Percentiles rank a stretch among this genome's conserved stretches.
Conservation (phyloP, 2,797 vertebrate species). For the Poeciliopsis gracilis region DNA sequence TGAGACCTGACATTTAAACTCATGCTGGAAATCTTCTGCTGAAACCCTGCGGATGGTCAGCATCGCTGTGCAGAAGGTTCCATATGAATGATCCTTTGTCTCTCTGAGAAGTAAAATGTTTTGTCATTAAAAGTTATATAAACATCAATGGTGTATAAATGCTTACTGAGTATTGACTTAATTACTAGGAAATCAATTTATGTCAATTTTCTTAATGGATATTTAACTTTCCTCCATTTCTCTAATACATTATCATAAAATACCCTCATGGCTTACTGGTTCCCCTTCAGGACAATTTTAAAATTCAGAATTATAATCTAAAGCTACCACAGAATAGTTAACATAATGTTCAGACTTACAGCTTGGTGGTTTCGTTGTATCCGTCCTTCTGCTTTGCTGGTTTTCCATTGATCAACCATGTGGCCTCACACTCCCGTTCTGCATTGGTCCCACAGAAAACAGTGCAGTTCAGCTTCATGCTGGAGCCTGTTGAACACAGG, state of each 20-base stretch:
- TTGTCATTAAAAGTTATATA: slow-evolving; percentile 3
- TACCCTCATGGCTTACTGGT: too few species aligned
- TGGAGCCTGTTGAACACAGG: slow-evolving; percentile 56
- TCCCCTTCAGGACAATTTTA: neutral
- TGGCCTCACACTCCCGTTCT: accelerated
- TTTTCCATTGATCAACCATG: slow-evolving; percentile 53
- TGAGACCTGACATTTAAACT: slow-evolving; percentile 56
- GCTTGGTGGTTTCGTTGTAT: neutral
- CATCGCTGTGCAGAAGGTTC: slow-evolving; percentile 33
- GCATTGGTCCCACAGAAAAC: slow-evolving; percentile 69
- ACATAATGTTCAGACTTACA: slow-evolving; percentile 9
- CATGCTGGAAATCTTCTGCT: slow-evolving; percentile 62
- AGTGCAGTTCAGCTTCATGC: slow-evolving; percentile 67
- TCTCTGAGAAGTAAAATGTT: slow-evolving; percentile 32
- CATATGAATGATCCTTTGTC: accelerated
- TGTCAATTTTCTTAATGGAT: neutral
- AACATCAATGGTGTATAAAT: neutral
- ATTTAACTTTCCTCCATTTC: neutral
- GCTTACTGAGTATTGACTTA: neutral
- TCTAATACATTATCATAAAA: neutral
- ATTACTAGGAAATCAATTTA: neutral
- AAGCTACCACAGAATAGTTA: neutral
- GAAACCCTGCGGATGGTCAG: slow-evolving; percentile 74
- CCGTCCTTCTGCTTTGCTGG: accelerated
- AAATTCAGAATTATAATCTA: neutral